These are phyloP conservation scores for Xyliphius kryptos DNA, from an alignment of 2,113 vertebrate species.

Conservation along the genomic window DNA sequence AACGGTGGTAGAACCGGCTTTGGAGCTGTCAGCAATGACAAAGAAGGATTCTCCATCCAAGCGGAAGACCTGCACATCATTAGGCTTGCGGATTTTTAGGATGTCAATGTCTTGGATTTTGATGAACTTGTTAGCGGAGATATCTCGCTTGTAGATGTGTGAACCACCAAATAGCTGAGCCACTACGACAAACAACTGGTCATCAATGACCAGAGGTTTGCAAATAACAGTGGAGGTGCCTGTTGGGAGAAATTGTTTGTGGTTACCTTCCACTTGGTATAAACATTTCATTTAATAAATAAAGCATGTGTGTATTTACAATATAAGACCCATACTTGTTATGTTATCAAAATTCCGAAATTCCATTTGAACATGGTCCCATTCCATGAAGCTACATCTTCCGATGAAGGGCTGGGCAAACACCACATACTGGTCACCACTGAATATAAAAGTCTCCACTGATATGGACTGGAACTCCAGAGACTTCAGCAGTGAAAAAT, in stretches of 20 bases:
- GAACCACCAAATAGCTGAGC: conserved; percentile 96
- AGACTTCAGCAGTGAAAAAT: conserved; percentile 89
- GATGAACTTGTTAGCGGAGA: conserved; percentile 93
- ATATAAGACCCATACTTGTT: conserved; percentile 88
- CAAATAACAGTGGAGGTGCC: conserved; percentile 94
- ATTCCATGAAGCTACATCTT: conserved; percentile 95
- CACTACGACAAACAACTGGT: conserved; percentile 89
- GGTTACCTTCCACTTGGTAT: too few species aligned
- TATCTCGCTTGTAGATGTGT: conserved; percentile 95
- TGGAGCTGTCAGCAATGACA: too few species aligned
- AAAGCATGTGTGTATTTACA: too few species aligned
- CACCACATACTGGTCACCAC: conserved; percentile 85
- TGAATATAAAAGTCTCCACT: conserved; percentile 88
- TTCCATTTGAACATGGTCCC: conserved; percentile 96
- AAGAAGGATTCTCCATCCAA: conserved; percentile 92
- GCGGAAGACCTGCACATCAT: conserved; percentile 92
- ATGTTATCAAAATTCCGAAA: conserved; percentile 96
- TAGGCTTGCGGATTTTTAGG: conserved; percentile 96
- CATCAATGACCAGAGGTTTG: conserved; percentile 92
- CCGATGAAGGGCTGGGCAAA: conserved; percentile 94
- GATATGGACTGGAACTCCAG: conserved; percentile 93
- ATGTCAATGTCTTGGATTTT: conserved; percentile 99
- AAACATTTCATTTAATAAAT: too few species aligned
- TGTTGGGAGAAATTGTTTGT: conserved; percentile 50
- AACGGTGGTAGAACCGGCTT: too few species aligned